Evolutionary conservation across 2,797 vertebrate species (phyloP).

Genomic region (Cryptoblepharus egeriae): DNA sequence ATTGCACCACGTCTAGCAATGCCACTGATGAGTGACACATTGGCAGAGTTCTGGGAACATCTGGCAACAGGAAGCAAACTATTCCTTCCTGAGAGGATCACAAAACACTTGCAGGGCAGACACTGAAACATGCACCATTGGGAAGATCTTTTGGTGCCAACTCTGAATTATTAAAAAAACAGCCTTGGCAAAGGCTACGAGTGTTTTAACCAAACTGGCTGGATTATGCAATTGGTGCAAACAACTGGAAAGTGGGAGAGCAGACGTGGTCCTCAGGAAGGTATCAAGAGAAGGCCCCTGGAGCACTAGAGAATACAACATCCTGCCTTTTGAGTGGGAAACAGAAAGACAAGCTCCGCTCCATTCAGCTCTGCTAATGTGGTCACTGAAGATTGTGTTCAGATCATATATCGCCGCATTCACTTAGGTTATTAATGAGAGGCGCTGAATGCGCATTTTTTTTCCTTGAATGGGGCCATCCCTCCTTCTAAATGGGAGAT

Average conservation of each 20-base stretch:
- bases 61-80: not conserved
- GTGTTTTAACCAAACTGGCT: not conserved
- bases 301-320: not conserved
- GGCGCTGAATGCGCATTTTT: not conserved
- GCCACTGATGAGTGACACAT: not conserved
- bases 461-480: not conserved
- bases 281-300: not conserved
- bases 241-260: not conserved
- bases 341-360: not conserved
- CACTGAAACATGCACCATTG: not conserved
- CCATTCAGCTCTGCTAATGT: not conserved
- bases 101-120: not conserved
- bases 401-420: not conserved
- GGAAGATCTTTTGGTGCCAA: not conserved
- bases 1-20: too few species aligned
- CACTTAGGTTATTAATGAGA: not conserved
- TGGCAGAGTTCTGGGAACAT: not conserved
- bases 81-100: not conserved
- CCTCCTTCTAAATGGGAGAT: slow-evolving; percentile 28
- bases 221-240: not conserved
- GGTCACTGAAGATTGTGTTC: not conserved
- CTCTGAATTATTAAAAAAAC: not conserved
- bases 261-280: not conserved
- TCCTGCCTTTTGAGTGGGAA: not conserved
- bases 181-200: not conserved